Percentiles rank a stretch among this genome's conserved stretches.
These are phyloP conservation scores for Hippocampus mohnikei DNA, from an alignment of 2,113 vertebrate species.

Conservation along the genomic window DNA sequence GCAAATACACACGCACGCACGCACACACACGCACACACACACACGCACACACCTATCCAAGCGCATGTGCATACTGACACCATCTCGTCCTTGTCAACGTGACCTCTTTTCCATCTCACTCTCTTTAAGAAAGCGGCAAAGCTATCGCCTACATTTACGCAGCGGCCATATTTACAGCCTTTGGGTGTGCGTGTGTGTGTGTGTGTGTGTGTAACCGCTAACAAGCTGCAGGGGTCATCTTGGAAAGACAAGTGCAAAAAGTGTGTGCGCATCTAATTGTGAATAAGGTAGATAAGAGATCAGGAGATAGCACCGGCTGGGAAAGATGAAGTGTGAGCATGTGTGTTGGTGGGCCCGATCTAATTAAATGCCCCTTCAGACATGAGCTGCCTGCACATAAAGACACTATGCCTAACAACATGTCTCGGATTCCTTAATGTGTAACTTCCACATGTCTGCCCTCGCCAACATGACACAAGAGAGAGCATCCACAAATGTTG, in stretches of 20 bases:
- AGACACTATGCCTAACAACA: conserved; percentile 10
- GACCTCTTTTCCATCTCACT: conserved; percentile 61
- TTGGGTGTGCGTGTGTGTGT: not conserved
- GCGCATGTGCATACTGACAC: not conserved
- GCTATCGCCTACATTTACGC: conserved; percentile 32
- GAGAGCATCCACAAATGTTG: not conserved
- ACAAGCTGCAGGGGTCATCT: conserved; percentile 30
- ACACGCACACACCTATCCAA: conserved; percentile 4
- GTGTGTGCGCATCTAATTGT: conserved; percentile 4
- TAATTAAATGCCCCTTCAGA: conserved; percentile 59
- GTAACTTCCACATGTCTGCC: conserved; percentile 6
- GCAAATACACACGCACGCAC: conserved; percentile 22
- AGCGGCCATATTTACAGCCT: conserved; percentile 31
- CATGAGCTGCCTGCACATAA: conserved; percentile 37
- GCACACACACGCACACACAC: conserved; percentile 9
- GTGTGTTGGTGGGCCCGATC: conserved; percentile 42
- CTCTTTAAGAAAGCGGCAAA: conserved; percentile 28
- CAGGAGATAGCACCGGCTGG: conserved; percentile 17
- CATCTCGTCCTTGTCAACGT: conserved; percentile 36
- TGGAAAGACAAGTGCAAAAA: conserved; percentile 24
- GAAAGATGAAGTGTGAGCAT: conserved; percentile 1
- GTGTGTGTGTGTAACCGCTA: not conserved
- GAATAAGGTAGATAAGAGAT: conserved; percentile 41
- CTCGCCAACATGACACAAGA: not conserved
- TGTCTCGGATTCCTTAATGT: not conserved